Percentiles rank a stretch among this genome's conserved stretches.
These are phyloP conservation scores for Strongylocentrotus purpuratus DNA, from an alignment of 35 echinoderm and acorn worm genomes.

Conservation along the genomic window DNA sequence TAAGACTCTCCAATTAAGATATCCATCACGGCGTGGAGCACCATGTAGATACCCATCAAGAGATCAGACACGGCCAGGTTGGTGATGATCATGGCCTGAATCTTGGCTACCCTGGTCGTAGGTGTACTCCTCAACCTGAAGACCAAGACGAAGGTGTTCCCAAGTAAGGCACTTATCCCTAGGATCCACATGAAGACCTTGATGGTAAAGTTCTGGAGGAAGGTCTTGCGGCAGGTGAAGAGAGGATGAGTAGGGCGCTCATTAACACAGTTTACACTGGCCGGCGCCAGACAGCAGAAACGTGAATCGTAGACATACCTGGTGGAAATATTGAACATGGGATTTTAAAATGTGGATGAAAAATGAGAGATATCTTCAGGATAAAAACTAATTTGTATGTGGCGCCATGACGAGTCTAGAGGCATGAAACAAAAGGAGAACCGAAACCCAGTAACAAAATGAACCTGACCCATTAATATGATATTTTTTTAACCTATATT, in stretches of 20 bases:
- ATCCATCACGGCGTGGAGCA: slow-evolving; percentile 53
- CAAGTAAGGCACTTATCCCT: slow-evolving; percentile 59
- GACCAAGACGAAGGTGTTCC: slow-evolving; percentile 40
- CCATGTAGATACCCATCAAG: slow-evolving; percentile 62
- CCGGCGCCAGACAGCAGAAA: background rate
- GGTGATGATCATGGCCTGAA: slow-evolving; percentile 53
- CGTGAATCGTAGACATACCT: slow-evolving; percentile 42
- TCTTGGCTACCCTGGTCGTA: background rate
- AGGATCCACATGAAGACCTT: slow-evolving; percentile 67
- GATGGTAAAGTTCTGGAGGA: slow-evolving; percentile 39
- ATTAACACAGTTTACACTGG: background rate
- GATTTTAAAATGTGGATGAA: too few relatives aligned
- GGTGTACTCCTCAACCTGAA: slow-evolving; percentile 5
- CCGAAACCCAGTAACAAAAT: too few relatives aligned
- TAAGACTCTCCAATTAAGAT: slow-evolving; percentile 24
- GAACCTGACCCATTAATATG: too few relatives aligned
- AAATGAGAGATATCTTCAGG: too few relatives aligned
- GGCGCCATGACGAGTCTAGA: too few relatives aligned
- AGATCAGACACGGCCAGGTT: slow-evolving; percentile 57
- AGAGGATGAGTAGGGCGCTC: slow-evolving; percentile 29
- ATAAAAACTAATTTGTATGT: too few relatives aligned
- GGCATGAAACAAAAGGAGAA: too few relatives aligned
- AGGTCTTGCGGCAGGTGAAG: slow-evolving; percentile 15
- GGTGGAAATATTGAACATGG: background rate
- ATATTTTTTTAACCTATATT: too few relatives aligned